Evolutionary conservation across 1,140 invertebrate species (phyloP), one percentile per base, ranked within the genome.

Genomic region (Drosophila ercepeae): DNA sequence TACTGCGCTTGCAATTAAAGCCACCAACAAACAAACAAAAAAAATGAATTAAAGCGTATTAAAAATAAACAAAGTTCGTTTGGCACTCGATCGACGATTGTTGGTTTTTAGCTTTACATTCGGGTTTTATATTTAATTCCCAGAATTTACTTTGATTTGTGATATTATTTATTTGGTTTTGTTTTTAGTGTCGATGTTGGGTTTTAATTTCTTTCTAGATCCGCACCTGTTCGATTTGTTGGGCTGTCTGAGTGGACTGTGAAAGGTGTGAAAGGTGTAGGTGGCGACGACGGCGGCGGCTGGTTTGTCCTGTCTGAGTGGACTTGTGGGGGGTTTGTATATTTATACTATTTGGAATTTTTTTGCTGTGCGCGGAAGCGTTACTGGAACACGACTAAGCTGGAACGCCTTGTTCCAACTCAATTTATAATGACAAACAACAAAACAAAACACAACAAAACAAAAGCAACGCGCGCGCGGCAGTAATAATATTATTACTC

Each of bases 351-450:
- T 32, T 32, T n/a, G n/a, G n/a, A n/a, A n/a, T 53, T 29, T 44
- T 64, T 61, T 39, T 49, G 70, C 58, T 78, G 78, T 78, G 71
- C 72, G 84, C 89, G 84, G 75, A 88, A 90, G 70, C 89, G 89
- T 88, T 90, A 78, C 89, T 90, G 78, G 84, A 89, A 90, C 78
- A 78, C 89, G 88, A 90, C 89, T 90, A 89, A 89, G 82, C 84
- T 86, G 75, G 77, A 88, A 71, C 49, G 68, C 70, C 57, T 64
- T 88, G 64, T 90, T 77, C 74, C 78, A 75, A 88, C 78, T 88
- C 81, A 90, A 88, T 90, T 90, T 90, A 90, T 90, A 90, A 90
- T 77, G 77, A 88, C 77, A 74, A 72, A 81, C 76, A 75, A 78
- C 75, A 84, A 55, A 44, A 42, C 39, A 42, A 53, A 65, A 72